Percentiles rank a stretch among this genome's conserved stretches.
These are phyloP conservation scores for Garrulus glandarius DNA, from an alignment of 2,797 vertebrate genomes.

Conservation along the genomic window DNA sequence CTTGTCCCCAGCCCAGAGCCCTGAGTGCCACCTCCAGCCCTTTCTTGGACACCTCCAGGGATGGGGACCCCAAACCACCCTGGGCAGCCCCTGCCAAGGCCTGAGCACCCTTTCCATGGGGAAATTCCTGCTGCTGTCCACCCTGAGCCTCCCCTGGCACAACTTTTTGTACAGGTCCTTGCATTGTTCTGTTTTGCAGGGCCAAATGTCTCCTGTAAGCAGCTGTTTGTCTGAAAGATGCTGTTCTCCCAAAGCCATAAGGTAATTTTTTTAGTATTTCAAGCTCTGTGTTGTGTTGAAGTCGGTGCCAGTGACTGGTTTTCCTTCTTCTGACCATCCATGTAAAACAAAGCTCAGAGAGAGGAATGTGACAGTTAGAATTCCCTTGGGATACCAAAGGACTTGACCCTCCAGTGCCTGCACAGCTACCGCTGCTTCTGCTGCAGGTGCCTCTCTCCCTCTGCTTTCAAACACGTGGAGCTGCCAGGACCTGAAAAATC, in stretches of 20 bases:
- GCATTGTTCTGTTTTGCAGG: background rate
- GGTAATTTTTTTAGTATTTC: background rate
- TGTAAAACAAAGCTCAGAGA: background rate
- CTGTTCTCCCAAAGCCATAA: background rate
- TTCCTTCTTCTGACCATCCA: background rate
- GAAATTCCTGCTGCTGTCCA: background rate
- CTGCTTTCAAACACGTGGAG: background rate
- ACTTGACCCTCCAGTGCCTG: background rate
- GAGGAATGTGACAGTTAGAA: background rate
- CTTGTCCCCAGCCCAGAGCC: background rate
- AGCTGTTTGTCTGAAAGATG: background rate
- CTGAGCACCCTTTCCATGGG: background rate
- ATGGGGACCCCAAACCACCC: background rate
- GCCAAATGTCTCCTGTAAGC: background rate
- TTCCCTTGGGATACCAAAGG: background rate
- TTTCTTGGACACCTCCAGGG: background rate
- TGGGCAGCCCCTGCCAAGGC: background rate
- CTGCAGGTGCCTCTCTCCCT: background rate
- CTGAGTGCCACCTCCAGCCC: background rate
- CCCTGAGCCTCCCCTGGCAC: background rate
- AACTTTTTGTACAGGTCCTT: background rate
- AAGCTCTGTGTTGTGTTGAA: background rate
- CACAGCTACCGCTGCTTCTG: background rate
- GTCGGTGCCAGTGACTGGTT: accelerated
- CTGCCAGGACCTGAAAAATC: background rate